Evolutionary conservation across 2,888 invertebrate genomes (phyloP), one percentile per base, ranked within the genome.

Genomic region (Clunio marinus): DNA sequence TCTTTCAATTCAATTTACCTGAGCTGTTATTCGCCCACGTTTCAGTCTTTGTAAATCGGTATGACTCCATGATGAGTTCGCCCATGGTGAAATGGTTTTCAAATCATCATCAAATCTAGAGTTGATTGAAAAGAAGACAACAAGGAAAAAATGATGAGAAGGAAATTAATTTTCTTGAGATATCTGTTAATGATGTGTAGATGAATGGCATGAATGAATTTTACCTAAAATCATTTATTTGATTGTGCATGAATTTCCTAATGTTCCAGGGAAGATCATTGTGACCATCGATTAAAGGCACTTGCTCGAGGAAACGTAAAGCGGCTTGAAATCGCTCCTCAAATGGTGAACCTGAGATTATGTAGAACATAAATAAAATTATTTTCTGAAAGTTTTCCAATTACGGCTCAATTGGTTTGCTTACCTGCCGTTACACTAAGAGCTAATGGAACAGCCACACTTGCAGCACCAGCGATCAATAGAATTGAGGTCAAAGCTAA

Each of bases 241-340:
- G 88, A 80, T 93, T 93, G 80, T 92, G 91, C 77, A 92, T 83
- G 81, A 93, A 92, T 80, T 92, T 92, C 72, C 93, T 83, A 77
- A 93, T 91, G 80, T 93, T 93, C 91, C 92, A 93, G 13, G 93
- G 92, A 72, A 93, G 81, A 79, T 93, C 93, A 81, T 93, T 93
- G 84, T 93, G 93, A 72, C 92, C 92, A 78, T 90, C 90, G 73
- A 90, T 84, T 73, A 90, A 85, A 72, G 89, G 89, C 73, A 88
- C 88, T 81, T 89, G 88, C 76, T 88, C 86, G 70, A 89, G 81
- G 27, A 89, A 82, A 72, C 88, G 83, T 70, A 86, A 85, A 10
- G 88, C 89, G 70, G 88, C 85, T 73, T 88, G 86, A 71, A 89
- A 81, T 59, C 89, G 82, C 78, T 90, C 89, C 75, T 88, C 88